Evolutionary conservation across 2,797 vertebrate genomes (phyloP), one percentile per base, ranked within the genome.

Genomic region (Ptychadena robeensis): DNA sequence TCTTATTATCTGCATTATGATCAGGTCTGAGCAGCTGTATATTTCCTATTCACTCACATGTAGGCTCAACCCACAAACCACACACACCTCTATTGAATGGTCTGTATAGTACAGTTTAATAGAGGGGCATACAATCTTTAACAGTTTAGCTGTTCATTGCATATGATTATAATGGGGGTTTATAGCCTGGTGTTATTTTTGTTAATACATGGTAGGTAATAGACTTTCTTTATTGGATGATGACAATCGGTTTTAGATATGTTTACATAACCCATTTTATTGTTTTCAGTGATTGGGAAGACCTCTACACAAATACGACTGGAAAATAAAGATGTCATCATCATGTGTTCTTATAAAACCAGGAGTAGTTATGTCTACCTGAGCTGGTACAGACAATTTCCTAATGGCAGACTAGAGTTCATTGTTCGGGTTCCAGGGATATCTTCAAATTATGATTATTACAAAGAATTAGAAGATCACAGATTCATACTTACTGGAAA

Each of bases 311-410:
- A 11, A 4, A 35, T 12, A 10, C 65, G 76, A 12, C 67, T 4
- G 25, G 76, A 86, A 79, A 77, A 73, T 0, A 4, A 10, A 1
- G 3, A 0, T 0, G 25, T 18, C 0, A 30, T 38, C 30, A 22
- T 87, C 32, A 67, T 38, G 44, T 88, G 66, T n/a, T 79, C 32
- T 15, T 90, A 82, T 68, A 70, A 6, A 73, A 61, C 73, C 22
- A n/a, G n/a, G 1, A 1, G 3, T 22, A 66, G 7, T 57, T 14
- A 11, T 4, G 86, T 0, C 86, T 89, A 64, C 90, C 82, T 66
- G 88, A 79, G 88, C 86, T 1, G 90, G 90, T 22, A 84, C 83
- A 0, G 86, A 25, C 79, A 57, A 30, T 57, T 53, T 64, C 40
- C 30, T 25, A 25, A 68, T 8, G 48, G 35, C 27, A 3, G 15